Percentiles rank a stretch among this genome's conserved stretches.
Evolutionary conservation across 1,140 invertebrate genomes (phyloP).

Genomic region (Oppia nitens): DNA sequence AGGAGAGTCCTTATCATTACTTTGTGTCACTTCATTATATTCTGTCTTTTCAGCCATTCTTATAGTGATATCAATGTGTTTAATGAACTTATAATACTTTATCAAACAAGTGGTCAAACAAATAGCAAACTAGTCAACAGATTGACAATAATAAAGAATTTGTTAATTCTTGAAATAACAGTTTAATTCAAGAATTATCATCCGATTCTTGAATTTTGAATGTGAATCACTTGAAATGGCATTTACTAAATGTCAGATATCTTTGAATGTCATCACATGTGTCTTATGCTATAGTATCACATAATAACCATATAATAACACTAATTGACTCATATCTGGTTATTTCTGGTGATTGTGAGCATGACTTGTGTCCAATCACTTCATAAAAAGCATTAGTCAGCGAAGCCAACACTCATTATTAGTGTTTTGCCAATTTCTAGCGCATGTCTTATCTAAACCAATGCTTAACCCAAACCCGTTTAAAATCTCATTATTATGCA

Average conservation of each 20-base stretch:
- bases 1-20: background rate
- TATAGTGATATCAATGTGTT: background rate
- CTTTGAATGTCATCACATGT: background rate
- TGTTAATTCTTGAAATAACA: background rate
- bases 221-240: background rate
- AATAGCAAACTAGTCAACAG: background rate
- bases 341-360: background rate
- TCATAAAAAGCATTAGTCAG: too few relatives aligned
- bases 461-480: too few relatives aligned
- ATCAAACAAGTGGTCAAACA: background rate
- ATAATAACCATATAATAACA: background rate
- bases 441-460: too few relatives aligned
- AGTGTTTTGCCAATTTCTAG: too few relatives aligned
- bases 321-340: background rate
- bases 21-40: constrained; percentile 3
- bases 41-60: background rate
- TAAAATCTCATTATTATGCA: too few relatives aligned
- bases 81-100: background rate
- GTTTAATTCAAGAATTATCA: background rate
- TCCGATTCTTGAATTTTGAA: background rate
- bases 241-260: background rate
- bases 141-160: background rate
- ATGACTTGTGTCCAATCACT: background rate
- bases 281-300: background rate
- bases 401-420: too few relatives aligned